phyloP scores from a whole-genome alignment of 2,888 invertebrate species.

The Drosophila neotestacea region DNA sequence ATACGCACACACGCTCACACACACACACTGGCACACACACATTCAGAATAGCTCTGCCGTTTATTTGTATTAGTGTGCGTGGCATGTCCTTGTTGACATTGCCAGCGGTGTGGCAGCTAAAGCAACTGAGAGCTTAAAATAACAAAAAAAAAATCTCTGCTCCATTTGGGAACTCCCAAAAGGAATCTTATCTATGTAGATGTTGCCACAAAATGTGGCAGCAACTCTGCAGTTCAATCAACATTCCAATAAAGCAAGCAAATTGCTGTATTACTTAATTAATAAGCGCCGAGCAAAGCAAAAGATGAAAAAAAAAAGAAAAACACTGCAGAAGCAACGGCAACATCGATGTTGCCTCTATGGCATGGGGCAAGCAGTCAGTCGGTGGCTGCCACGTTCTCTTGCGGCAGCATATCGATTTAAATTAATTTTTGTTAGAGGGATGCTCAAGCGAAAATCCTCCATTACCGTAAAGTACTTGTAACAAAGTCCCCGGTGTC shows the following conservation, averaged over 20 bases:
- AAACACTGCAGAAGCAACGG: conserved; percentile 21
- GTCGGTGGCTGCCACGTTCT: conserved; percentile 58
- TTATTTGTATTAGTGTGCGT: conserved; percentile 61
- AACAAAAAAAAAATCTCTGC: conserved; percentile 25
- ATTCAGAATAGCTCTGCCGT: conserved; percentile 12
- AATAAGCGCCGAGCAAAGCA: conserved; percentile 53
- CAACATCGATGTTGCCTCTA: conserved; percentile 17
- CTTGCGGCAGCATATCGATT: conserved; percentile 83
- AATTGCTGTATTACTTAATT: conserved; percentile 67
- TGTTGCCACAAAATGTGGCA: conserved; percentile 11
- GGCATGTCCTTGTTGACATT: conserved; percentile 76
- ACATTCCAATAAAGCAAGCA: conserved; percentile 44
- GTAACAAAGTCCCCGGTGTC: conserved; percentile 82
- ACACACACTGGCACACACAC: conserved; percentile 1
- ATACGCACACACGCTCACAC: conserved; percentile 49
- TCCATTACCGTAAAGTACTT: conserved; percentile 85
- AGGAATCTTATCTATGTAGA: neutral
- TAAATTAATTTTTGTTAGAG: conserved; percentile 85
- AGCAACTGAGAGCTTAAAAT: conserved; percentile 24
- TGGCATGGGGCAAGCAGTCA: conserved; percentile 11
- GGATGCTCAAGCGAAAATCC: conserved; percentile 85
- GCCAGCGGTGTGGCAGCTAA: conserved; percentile 37
- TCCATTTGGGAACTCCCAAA: neutral
- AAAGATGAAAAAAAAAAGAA: conserved; percentile 27
- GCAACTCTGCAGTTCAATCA: conserved; percentile 54